phyloP scores from a whole-genome alignment of 2,888 invertebrate species.

The Drosophila acutilabella region DNA sequence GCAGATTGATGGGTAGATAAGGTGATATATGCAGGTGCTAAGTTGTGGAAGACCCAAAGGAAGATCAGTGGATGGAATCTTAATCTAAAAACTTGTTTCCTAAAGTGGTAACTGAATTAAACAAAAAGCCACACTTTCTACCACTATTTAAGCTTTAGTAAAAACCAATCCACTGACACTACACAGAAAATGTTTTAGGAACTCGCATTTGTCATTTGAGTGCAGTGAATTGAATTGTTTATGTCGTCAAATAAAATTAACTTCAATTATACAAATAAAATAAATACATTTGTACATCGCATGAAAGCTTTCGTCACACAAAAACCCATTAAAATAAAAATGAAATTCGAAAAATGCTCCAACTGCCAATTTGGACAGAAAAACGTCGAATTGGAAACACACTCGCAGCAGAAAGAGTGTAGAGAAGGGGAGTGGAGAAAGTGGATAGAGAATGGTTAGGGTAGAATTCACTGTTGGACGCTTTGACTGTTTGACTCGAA shows the following conservation, averaged over 20 bases:
- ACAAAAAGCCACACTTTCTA: no score
- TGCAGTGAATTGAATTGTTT: constrained; percentile 52
- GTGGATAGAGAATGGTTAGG: background rate
- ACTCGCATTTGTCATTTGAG: constrained; percentile 5
- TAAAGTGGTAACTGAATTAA: no score
- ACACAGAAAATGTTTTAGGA: no score
- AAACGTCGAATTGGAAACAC: constrained; percentile 52
- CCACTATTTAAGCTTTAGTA: no score
- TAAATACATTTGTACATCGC: constrained; percentile 10
- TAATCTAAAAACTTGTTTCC: no score
- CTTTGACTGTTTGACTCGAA: constrained; percentile 60
- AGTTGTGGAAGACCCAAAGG: constrained; percentile 6
- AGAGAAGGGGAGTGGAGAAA: background rate
- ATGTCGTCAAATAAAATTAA: constrained; percentile 48
- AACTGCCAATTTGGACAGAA: constrained; percentile 47
- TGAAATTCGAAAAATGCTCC: constrained; percentile 12
- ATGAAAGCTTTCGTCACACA: constrained; percentile 26
- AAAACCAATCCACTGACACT: no score
- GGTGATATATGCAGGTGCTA: constrained; percentile 13
- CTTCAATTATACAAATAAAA: constrained; percentile 47
- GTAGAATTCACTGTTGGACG: constrained; percentile 34
- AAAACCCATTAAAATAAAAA: constrained; percentile 49
- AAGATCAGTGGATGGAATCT: background rate
- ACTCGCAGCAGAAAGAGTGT: constrained; percentile 20
- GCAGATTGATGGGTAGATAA: background rate